Evolutionary conservation across 2,797 vertebrate genomes (phyloP).

Genomic region (Philypnodon macrostomus): DNA sequence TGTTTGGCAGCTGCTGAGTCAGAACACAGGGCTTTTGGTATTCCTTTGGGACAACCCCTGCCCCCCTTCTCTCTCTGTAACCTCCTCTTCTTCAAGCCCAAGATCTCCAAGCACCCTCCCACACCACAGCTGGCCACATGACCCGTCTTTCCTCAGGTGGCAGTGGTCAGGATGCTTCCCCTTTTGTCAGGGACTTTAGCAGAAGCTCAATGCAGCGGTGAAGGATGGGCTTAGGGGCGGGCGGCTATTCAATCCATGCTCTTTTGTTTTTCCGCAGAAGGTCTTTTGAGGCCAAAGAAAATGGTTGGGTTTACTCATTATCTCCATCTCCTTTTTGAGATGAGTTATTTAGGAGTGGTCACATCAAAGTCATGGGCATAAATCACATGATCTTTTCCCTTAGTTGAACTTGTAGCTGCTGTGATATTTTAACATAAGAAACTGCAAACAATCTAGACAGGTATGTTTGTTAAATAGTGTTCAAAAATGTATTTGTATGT

Average conservation of each 20-base stretch:
- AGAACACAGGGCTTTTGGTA: conserved; percentile 37
- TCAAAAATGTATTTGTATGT: too few relatives aligned
- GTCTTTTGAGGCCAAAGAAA: conserved; percentile 68
- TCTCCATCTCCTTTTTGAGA: conserved; percentile 65
- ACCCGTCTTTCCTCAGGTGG: conserved; percentile 75
- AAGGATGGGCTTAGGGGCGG: conserved; percentile 66
- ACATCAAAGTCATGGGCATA: conserved; percentile 73
- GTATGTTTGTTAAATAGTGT: too few relatives aligned
- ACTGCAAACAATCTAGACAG: too few relatives aligned
- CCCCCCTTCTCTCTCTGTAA: conserved; percentile 18
- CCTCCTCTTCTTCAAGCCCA: conserved; percentile 7
- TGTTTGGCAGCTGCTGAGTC: conserved; percentile 51
- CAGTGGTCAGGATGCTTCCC: conserved; percentile 68
- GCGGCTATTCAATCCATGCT: conserved; percentile 62
- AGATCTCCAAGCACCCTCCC: conserved; percentile 36
- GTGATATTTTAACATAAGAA: conserved; percentile 12
- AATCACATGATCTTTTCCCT: conserved; percentile 60
- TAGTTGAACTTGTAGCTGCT: conserved; percentile 63
- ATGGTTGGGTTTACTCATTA: conserved; percentile 70
- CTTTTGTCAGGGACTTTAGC: conserved; percentile 72
- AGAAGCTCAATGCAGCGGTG: conserved; percentile 61
- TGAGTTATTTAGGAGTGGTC: conserved; percentile 62
- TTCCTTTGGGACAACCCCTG: conserved; percentile 39
- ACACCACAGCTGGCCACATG: conserved; percentile 46
- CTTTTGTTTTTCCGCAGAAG: conserved; percentile 69